These are phyloP conservation scores for Arvicanthis niloticus DNA, from an alignment of 2,113 vertebrate genomes.

Conservation along the genomic window DNA sequence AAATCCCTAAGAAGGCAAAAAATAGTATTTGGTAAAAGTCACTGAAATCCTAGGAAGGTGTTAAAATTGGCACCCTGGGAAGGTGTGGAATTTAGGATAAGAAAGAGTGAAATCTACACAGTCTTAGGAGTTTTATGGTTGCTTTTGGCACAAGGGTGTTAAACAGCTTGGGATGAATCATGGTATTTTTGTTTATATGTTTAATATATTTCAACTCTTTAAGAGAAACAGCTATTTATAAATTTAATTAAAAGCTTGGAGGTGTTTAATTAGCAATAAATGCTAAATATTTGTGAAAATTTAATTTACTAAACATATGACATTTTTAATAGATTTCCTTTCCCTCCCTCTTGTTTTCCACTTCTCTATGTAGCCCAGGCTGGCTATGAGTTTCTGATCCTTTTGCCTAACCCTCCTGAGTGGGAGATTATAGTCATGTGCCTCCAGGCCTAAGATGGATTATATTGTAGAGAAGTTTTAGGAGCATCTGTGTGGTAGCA, in stretches of 20 bases:
- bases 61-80: conserved; percentile 69
- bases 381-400: neutral
- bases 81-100: conserved; percentile 61
- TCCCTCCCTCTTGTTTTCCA: neutral
- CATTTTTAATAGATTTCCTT: neutral
- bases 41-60: conserved; percentile 74
- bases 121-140: conserved; percentile 36
- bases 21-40: conserved; percentile 72
- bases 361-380: neutral
- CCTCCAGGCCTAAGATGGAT: neutral
- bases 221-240: conserved; percentile 52
- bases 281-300: conserved; percentile 61
- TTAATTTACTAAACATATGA: conserved; percentile 20
- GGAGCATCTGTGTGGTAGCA: neutral
- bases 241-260: conserved; percentile 54
- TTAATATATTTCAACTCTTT: conserved; percentile 43
- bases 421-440: neutral
- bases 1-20: conserved; percentile 64
- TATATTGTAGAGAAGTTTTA: neutral
- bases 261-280: conserved; percentile 48
- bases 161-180: conserved; percentile 24
- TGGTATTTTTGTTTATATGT: neutral
- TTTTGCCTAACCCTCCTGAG: neutral
- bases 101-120: conserved; percentile 29
- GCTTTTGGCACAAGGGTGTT: conserved; percentile 9